Evolutionary conservation across 2,797 vertebrate species (phyloP).

Genomic region (Cirrhinus mrigala): DNA sequence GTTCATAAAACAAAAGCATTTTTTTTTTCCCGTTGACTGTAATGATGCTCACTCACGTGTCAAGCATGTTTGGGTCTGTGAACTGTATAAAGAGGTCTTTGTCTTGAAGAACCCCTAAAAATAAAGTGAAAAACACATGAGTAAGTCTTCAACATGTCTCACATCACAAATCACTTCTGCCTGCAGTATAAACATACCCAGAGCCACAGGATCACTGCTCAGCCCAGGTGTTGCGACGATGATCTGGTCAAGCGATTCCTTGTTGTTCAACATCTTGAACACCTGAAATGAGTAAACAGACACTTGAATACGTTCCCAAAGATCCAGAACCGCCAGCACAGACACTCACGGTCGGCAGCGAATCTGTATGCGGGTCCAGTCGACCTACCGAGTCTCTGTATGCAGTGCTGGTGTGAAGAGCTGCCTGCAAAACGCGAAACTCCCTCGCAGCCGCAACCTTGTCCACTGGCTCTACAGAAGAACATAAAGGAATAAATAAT

Average conservation of each 20-base stretch:
- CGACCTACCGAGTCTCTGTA: constrained; percentile 85
- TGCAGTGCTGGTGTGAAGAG: constrained; percentile 83
- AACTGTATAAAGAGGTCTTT: constrained; percentile 89
- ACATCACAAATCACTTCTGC: not conserved
- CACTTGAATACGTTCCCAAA: not conserved
- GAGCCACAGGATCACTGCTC: constrained; percentile 82
- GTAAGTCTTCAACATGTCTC: not conserved
- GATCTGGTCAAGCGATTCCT: constrained; percentile 87
- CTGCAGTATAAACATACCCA: constrained; percentile 69
- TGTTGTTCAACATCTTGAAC: constrained; percentile 87
- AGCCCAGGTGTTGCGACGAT: constrained; percentile 87
- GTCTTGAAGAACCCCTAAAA: constrained; percentile 86
- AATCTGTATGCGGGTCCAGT: not conserved
- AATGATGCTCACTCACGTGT: constrained; percentile 78
- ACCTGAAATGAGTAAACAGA: constrained; percentile 71
- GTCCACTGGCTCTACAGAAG: constrained; percentile 82
- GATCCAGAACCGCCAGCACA: not conserved
- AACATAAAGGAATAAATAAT: not conserved
- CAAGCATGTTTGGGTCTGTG: constrained; percentile 88
- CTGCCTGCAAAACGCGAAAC: constrained; percentile 84
- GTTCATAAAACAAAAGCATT: not conserved
- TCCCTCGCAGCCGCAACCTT: constrained; percentile 81
- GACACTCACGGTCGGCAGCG: not conserved
- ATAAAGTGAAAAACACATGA: constrained; percentile 6
- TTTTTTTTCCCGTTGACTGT: not conserved